A percentile compares a stretch with the other conserved stretches of the same genome.
phyloP scores from a whole-genome alignment of 2,113 vertebrate species.

The Apteryx mantelli region DNA sequence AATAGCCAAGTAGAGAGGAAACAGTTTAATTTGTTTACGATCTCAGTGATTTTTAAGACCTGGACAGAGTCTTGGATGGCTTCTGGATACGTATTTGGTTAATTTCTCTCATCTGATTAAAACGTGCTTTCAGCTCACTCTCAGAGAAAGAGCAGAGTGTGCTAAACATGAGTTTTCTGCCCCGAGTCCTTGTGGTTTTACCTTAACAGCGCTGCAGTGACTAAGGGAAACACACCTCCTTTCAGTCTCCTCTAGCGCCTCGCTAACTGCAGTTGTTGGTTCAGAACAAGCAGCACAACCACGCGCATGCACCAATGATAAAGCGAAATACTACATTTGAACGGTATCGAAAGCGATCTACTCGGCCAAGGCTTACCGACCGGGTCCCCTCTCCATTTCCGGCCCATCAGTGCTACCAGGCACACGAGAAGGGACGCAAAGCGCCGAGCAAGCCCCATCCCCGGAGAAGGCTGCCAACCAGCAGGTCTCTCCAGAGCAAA shows the following conservation, averaged over 20 bases:
- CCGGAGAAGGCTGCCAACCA: neutral
- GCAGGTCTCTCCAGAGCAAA: neutral
- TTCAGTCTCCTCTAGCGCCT: fast-evolving
- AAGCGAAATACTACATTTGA: neutral
- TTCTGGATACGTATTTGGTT: neutral
- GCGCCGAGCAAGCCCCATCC: fast-evolving
- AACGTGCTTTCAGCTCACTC: neutral
- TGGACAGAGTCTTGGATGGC: neutral
- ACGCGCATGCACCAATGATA: fast-evolving
- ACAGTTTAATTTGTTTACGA: neutral
- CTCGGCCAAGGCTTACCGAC: neutral
- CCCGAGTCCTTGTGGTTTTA: neutral
- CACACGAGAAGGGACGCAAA: neutral
- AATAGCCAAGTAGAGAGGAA: neutral
- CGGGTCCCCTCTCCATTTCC: neutral
- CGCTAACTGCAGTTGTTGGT: neutral
- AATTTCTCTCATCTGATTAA: neutral
- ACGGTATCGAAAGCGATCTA: neutral
- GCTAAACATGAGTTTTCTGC: neutral
- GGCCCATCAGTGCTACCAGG: fast-evolving
- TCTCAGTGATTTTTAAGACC: neutral
- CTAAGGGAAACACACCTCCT: neutral
- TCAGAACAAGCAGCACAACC: neutral
- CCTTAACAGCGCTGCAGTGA: fast-evolving
- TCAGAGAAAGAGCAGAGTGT: neutral